Evolutionary conservation across 2,113 vertebrate genomes (phyloP).

Genomic region (Vidua macroura): DNA sequence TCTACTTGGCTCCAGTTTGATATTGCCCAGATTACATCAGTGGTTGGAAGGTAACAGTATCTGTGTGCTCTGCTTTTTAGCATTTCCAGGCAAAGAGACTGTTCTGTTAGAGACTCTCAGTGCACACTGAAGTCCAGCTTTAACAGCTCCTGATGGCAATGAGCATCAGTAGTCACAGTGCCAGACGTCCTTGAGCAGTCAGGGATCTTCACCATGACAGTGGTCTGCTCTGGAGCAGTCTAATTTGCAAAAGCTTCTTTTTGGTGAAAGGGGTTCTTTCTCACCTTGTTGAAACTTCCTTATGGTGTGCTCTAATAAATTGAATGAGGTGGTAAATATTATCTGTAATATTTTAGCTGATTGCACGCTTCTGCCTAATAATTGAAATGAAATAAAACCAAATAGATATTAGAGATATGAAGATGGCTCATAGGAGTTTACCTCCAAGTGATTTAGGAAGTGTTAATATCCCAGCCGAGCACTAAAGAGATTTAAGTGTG

Average conservation of each 20-base stretch:
- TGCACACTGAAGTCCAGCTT: neutral
- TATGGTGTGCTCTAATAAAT: neutral
- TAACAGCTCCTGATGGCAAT: neutral
- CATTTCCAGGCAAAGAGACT: neutral
- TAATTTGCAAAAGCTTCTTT: neutral
- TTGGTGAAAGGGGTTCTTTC: neutral
- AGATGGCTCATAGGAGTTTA: conserved; percentile 13
- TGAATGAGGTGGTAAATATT: neutral
- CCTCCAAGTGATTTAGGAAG: conserved; percentile 59
- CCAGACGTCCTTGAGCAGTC: neutral
- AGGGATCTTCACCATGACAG: neutral
- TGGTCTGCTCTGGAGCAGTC: neutral
- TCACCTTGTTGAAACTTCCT: neutral
- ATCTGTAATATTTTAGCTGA: too few relatives aligned
- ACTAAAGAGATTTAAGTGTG: conserved; percentile 56
- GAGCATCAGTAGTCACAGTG: neutral
- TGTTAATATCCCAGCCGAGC: conserved; percentile 40
- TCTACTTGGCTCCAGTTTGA: neutral
- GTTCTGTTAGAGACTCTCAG: neutral
- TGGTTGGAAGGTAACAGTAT: neutral
- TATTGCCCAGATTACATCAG: neutral
- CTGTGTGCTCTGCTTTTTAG: neutral
- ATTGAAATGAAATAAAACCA: neutral
- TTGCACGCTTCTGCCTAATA: neutral
- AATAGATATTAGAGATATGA: neutral